phyloP scores from a whole-genome alignment of 2,113 vertebrate species.

The Campylomormyrus tamandua region DNA sequence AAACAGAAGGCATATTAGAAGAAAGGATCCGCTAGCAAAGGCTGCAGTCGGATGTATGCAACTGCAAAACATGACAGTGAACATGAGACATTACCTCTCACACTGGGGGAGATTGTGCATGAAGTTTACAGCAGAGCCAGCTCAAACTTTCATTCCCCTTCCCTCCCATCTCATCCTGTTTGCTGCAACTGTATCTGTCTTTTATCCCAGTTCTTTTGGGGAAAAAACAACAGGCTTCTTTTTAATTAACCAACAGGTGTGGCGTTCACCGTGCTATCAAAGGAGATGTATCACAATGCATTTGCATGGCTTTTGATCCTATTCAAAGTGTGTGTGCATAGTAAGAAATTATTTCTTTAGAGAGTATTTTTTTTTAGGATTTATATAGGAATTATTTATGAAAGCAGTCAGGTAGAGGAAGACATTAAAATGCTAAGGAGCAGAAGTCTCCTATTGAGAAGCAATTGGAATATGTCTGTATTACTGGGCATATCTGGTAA shows the following conservation, averaged over 20 bases:
- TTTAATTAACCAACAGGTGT: background rate
- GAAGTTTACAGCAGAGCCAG: background rate
- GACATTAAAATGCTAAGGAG: constrained; percentile 1
- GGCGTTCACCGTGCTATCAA: background rate
- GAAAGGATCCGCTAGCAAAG: background rate
- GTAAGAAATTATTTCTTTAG: background rate
- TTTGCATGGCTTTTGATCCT: background rate
- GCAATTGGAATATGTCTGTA: background rate
- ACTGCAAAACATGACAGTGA: background rate
- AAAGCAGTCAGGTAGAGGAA: constrained; percentile 1
- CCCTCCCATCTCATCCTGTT: background rate
- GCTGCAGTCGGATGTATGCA: background rate
- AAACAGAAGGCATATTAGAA: background rate
- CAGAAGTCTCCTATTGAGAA: background rate
- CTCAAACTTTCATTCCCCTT: background rate
- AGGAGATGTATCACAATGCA: background rate
- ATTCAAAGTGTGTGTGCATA: background rate
- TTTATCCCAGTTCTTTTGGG: background rate
- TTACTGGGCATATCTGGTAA: background rate
- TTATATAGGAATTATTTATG: background rate
- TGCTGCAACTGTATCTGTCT: background rate
- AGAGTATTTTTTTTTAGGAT: background rate
- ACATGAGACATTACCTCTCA: background rate
- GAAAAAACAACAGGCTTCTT: background rate
- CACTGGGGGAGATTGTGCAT: background rate